A percentile compares a stretch with the other conserved stretches of the same genome.
These are phyloP conservation scores for Malacosoma neustria DNA, from an alignment of 2,888 invertebrate species.

Conservation along the genomic window DNA sequence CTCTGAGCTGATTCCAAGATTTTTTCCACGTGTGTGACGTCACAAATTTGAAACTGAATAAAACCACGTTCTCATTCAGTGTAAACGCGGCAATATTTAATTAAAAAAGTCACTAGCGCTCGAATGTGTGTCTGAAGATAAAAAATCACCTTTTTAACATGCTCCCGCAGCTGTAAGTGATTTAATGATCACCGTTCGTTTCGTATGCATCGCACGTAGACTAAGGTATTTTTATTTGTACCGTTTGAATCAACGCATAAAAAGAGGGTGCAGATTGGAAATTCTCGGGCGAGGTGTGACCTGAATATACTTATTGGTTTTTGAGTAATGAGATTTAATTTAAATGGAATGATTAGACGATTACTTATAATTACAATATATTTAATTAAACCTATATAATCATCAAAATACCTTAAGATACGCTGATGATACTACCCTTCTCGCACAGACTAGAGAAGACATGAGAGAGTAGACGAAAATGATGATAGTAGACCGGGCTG, in stretches of 20 bases:
- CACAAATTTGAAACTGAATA: too few relatives aligned
- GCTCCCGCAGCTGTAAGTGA: slow-evolving; percentile 57
- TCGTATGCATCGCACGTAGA: slow-evolving; percentile 54
- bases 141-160: neutral
- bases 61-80: too few relatives aligned
- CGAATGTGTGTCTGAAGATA: neutral
- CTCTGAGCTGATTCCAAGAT: too few relatives aligned
- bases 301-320: neutral
- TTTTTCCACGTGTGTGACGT: too few relatives aligned
- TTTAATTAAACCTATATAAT: too few relatives aligned
- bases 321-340: neutral
- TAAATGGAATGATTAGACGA: neutral
- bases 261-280: neutral
- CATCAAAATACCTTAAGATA: too few relatives aligned
- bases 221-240: slow-evolving; percentile 47
- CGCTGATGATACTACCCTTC: too few relatives aligned
- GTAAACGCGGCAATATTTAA: too few relatives aligned
- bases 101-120: neutral
- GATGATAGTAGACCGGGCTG: too few relatives aligned
- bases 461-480: too few relatives aligned
- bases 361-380: too few relatives aligned
- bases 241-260: neutral
- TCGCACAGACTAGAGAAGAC: too few relatives aligned
- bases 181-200: slow-evolving; percentile 58
- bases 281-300: neutral